Base-by-base conservation (phyloP, 2,797 vertebrate genomes). In the Smutsia gigantea region DNA sequence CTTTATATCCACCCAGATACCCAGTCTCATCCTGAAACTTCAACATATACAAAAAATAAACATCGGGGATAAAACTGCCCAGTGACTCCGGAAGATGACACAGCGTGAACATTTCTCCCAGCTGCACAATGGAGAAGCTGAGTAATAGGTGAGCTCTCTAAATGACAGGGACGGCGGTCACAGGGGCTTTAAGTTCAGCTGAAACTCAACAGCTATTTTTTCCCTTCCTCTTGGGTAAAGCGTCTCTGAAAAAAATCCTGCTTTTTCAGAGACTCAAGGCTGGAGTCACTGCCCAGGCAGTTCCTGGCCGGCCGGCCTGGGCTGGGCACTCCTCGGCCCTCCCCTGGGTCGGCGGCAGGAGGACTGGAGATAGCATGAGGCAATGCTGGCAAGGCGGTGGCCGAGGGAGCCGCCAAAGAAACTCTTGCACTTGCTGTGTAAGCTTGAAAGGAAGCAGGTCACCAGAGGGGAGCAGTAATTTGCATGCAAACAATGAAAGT, bases 341-440 rank as follows among this genome's bases (percentile, higher is more conserved):
- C 78, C 78, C 97, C 97, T 82, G 86, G 91, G 77, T 53, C 82
- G 87, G 97, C 92, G 95, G 94, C 46, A 61, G 96, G 96, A 97
- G 95, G 90, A 95, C 92, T 64, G 74, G 92, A 89, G 96, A 91
- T 77, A 87, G 97, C 98, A 98, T 97, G 98, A 98, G 98, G 97
- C 37, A 93, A 90, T 74, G 88, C 0, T 93, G 97, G 93, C 94
- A 42, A 61, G 78, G 97, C 90, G 90, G 94, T 95, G 87, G 94
- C 29, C 96, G 71, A 49, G 81, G 6, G 87, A 98, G 87, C 94
- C 81, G 87, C 94, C 81, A 31, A 51, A 3, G 90, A 66, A 74
- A 57, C 96, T 93, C 77, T 92, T 79, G 42, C 66, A 71, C 75
- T 31, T 4, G 57, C 64, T 3, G 64, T 14, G 1, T 46, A 31